These are phyloP conservation scores for Dyspetes luteomarginatus DNA, from an alignment of 2,888 invertebrate genomes.

Conservation along the genomic window DNA sequence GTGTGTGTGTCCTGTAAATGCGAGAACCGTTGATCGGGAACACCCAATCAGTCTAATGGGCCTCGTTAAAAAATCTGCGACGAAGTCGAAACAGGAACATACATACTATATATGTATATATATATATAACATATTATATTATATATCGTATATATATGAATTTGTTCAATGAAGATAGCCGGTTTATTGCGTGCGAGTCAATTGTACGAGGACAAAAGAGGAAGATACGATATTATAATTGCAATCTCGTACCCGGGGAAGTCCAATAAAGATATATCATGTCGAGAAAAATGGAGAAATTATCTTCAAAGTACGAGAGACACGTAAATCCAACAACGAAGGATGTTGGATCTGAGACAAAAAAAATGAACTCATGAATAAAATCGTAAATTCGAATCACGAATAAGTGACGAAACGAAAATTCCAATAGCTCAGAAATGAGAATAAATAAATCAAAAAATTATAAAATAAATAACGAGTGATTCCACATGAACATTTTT, in stretches of 20 bases:
- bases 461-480: neutral
- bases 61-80: constrained; percentile 63
- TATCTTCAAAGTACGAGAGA: neutral
- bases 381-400: constrained; percentile 32
- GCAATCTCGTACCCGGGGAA: constrained; percentile 15
- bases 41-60: constrained; percentile 64
- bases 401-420: constrained; percentile 10
- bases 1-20: constrained; percentile 38
- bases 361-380: neutral
- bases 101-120: neutral
- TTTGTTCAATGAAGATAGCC: neutral
- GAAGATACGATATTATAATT: constrained; percentile 35
- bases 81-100: constrained; percentile 46
- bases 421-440: constrained; percentile 26
- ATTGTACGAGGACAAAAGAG: neutral
- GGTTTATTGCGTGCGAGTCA: constrained; percentile 19
- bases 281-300: constrained; percentile 44
- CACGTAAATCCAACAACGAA: neutral
- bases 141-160: neutral
- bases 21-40: constrained; percentile 56
- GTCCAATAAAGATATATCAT: constrained; percentile 31
- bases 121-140: neutral
- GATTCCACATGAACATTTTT: neutral
- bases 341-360: constrained; percentile 4
- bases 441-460: neutral